Conservation (phyloP, 2,797 vertebrate species). For the Odontamblyopus lacepedii region DNA sequence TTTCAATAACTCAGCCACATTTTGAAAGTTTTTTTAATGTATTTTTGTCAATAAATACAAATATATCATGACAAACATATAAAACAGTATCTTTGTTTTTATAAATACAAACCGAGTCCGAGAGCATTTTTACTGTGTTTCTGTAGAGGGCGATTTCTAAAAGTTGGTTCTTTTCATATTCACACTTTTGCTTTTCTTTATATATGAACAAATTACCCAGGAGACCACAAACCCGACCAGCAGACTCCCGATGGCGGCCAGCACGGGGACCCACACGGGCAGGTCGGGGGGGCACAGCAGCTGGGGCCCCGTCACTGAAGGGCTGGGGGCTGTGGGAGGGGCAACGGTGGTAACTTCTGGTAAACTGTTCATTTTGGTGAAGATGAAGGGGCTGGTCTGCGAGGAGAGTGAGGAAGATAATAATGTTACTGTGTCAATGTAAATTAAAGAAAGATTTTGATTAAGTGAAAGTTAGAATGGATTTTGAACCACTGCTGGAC, state of each 20-base stretch:
- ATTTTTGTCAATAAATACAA: slow-evolving; percentile 54
- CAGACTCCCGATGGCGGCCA: slow-evolving; percentile 70
- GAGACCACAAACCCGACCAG: slow-evolving; percentile 62
- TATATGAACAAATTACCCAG: slow-evolving; percentile 48
- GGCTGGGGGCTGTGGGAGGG: neutral
- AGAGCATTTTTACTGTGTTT: neutral
- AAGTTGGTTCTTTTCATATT: slow-evolving; percentile 43
- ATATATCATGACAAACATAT: slow-evolving; percentile 14
- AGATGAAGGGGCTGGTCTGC: slow-evolving; percentile 85
- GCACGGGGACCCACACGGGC: slow-evolving; percentile 79
- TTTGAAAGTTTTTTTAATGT: slow-evolving; percentile 13
- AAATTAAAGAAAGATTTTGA: too few relatives aligned
- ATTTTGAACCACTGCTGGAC: too few relatives aligned
- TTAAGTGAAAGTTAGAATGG: too few relatives aligned
- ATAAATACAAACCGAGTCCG: slow-evolving; percentile 7
- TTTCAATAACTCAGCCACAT: neutral
- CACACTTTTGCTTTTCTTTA: neutral
- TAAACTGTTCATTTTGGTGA: slow-evolving; percentile 81
- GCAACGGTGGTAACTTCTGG: slow-evolving; percentile 12
- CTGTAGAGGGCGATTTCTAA: slow-evolving; percentile 19
- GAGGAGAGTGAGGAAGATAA: slow-evolving; percentile 18
- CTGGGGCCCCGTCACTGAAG: neutral
- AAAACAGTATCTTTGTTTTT: slow-evolving; percentile 11
- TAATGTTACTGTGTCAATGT: neutral
- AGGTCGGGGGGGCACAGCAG: slow-evolving; percentile 36